Base-by-base conservation (phyloP, 2,888 invertebrate genomes). In the Embidobia sp. region DNA sequence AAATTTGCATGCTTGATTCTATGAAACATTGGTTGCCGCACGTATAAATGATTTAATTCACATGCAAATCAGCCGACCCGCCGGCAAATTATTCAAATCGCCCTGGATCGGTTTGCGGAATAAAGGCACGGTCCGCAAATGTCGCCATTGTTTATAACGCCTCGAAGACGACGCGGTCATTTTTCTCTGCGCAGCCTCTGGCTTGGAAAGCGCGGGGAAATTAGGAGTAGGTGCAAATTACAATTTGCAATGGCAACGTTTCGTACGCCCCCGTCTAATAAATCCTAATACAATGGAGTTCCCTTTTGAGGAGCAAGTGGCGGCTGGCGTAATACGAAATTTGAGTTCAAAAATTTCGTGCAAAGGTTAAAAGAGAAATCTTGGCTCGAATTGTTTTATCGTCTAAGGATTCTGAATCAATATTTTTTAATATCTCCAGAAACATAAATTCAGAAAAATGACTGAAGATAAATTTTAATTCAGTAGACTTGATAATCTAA, bases 281-380 rank as follows among this genome's bases (percentile, higher is more conserved):
- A 69, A 82, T 81, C 74, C 79, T 61, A 63, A 76, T 72, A 79
- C 80, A 80, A 81, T 78, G 77, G 69, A 64, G 74, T 61, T 44
- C 70, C 42, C 76, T 51, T 63, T 61, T 74, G 35, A 35, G 6
- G 22, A 51, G n/a, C n/a, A n/a, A n/a, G n/a, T n/a, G n/a, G n/a
- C n/a, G n/a, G n/a, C n/a, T n/a, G n/a, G n/a, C n/a, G n/a, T n/a
- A 49, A 29, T 15, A 11, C 22, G 6, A 22, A 22, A 22, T 22
- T 22, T 6, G 22, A 22, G n/a, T n/a, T 22, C 6, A 6, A 22
- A 22, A 22, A 22, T 6, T 18, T 3, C 4, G 6, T 4, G 2
- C 16, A 57, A 31, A 57, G 22, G 31, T 44, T 44, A 44, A 18
- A 57, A 31, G 57, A 44, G 57, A 42, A 42, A 57, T 40, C 19